phyloP scores from a whole-genome alignment of 1,140 invertebrate species.

The Spodoptera litura region DNA sequence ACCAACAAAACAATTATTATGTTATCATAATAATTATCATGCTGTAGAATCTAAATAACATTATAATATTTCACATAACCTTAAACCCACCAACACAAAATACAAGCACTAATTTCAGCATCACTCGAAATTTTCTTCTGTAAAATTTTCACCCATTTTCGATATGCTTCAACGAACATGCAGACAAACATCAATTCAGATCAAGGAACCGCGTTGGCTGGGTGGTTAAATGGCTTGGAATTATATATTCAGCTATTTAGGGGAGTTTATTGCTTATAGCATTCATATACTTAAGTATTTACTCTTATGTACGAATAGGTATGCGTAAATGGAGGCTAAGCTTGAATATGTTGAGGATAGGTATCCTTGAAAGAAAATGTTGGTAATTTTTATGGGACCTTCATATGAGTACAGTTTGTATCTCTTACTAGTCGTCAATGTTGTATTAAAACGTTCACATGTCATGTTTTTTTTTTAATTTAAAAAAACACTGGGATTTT shows the following conservation, averaged over 20 bases:
- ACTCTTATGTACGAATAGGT: background rate
- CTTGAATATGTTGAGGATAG: background rate
- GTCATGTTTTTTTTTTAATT: no score
- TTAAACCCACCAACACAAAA: background rate
- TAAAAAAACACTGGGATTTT: no score
- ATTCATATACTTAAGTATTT: conserved; percentile 9
- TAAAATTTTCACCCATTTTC: conserved; percentile 7
- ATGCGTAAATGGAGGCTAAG: background rate
- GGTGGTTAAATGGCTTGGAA: conserved; percentile 39
- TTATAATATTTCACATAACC: no score
- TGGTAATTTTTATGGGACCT: no score
- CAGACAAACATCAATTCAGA: conserved; percentile 40
- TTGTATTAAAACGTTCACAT: no score
- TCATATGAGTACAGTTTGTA: no score
- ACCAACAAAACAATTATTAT: no score
- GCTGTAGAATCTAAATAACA: no score
- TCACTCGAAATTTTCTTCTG: background rate
- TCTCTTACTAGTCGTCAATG: no score
- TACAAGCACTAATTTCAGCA: background rate
- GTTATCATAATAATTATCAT: no score
- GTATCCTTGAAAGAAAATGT: background rate
- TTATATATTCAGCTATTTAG: conserved; percentile 39
- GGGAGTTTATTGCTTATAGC: conserved; percentile 27
- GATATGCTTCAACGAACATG: conserved; percentile 6
- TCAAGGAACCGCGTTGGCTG: conserved; percentile 3